Conservation (phyloP, 2,888 invertebrate species). For the Tetragnatha montana region DNA sequence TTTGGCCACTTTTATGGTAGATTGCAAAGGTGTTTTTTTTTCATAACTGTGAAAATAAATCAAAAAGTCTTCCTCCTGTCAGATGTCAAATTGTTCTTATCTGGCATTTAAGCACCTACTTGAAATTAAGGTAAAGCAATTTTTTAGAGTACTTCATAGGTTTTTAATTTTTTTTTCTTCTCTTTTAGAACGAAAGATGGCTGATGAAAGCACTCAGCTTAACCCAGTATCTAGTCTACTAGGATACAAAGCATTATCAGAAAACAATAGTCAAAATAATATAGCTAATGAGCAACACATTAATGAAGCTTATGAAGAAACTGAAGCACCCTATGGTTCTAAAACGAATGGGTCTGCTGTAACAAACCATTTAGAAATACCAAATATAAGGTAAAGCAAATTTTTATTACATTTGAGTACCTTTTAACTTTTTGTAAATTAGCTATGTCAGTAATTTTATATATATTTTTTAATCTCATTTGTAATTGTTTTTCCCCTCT, state of each 20-base stretch:
- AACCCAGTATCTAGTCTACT: slow-evolving; percentile 69
- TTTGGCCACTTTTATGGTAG: too few relatives aligned
- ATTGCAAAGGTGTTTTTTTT: too few relatives aligned
- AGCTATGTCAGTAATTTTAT: too few relatives aligned
- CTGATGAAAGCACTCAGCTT: slow-evolving; percentile 56
- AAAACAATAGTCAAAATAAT: slow-evolving; percentile 32
- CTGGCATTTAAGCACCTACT: too few relatives aligned
- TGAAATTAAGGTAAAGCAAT: too few relatives aligned
- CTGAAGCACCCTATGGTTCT: slow-evolving; percentile 56
- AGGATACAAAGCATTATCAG: slow-evolving; percentile 80
- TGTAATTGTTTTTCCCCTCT: not conserved
- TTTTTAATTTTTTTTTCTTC: not conserved
- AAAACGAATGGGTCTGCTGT: slow-evolving; percentile 44
- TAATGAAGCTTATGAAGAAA: slow-evolving; percentile 64
- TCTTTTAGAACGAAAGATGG: slow-evolving; percentile 65
- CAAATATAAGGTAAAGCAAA: slow-evolving; percentile 52
- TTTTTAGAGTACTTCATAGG: too few relatives aligned
- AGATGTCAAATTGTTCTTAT: too few relatives aligned
- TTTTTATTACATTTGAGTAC: not conserved
- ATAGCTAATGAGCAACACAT: slow-evolving; percentile 25
- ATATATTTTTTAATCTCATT: too few relatives aligned
- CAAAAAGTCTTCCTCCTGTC: too few relatives aligned
- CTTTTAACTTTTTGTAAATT: too few relatives aligned
- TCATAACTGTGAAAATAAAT: too few relatives aligned
- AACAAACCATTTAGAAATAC: slow-evolving; percentile 44